Conservation (phyloP, 2,888 invertebrate species). For the Autographa pulchrina region DNA sequence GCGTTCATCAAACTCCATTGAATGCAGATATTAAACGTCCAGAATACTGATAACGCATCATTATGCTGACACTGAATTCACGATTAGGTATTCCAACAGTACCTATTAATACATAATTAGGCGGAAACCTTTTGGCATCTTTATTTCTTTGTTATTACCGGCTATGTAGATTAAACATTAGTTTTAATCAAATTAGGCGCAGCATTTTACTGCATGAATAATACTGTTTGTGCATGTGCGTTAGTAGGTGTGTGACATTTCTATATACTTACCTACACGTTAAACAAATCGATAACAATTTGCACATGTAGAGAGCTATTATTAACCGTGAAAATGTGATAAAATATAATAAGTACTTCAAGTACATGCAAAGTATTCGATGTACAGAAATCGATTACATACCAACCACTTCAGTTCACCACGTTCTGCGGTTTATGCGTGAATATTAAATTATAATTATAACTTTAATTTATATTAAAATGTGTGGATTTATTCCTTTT, state of each 20-base stretch:
- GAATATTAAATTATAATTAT: not conserved
- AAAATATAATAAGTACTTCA: slow-evolving; percentile 26
- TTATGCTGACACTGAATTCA: slow-evolving; percentile 40
- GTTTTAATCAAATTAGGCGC: not conserved
- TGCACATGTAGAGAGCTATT: slow-evolving; percentile 8
- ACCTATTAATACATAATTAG: slow-evolving; percentile 40
- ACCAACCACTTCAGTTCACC: slow-evolving; percentile 7
- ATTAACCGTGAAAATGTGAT: slow-evolving; percentile 32
- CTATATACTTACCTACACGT: slow-evolving; percentile 2
- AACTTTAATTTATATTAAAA: not conserved
- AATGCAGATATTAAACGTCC: slow-evolving; percentile 43
- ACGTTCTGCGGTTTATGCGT: not conserved
- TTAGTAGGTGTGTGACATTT: not conserved
- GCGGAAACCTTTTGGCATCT: slow-evolving; percentile 21
- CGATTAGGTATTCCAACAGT: slow-evolving; percentile 23
- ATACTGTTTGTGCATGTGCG: not conserved
- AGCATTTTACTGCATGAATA: not conserved
- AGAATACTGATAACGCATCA: slow-evolving; percentile 49
- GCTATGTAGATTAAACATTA: not conserved
- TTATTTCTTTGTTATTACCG: not conserved
- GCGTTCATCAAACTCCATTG: slow-evolving; percentile 38
- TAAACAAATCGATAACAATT: slow-evolving; percentile 17
- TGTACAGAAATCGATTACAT: slow-evolving; percentile 41
- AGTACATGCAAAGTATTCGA: slow-evolving; percentile 14
- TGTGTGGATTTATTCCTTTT: not conserved